phyloP scores from a whole-genome alignment of 2,113 vertebrate species.

The Phainopepla nitens region DNA sequence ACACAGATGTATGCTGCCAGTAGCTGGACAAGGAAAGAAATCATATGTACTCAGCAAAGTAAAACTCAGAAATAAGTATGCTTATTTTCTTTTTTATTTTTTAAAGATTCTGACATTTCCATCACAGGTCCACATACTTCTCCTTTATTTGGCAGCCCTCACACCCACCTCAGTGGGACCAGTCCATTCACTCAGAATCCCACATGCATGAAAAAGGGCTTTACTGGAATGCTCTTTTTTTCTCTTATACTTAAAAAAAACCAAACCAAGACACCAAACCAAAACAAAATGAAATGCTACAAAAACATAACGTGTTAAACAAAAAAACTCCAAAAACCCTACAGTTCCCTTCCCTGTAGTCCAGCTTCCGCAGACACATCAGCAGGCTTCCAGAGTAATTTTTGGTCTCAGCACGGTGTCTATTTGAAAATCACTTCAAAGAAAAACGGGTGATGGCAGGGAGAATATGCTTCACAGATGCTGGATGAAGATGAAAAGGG shows the following conservation, averaged over 20 bases:
- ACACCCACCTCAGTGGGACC: background rate
- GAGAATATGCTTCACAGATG: background rate
- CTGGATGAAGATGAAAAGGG: background rate
- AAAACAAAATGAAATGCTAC: background rate
- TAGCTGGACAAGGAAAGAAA: background rate
- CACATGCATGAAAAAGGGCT: background rate
- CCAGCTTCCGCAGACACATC: background rate
- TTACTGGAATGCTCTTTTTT: background rate
- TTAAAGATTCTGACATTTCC: background rate
- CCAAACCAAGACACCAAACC: no score
- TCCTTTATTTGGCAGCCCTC: background rate
- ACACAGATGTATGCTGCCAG: background rate
- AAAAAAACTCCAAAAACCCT: background rate
- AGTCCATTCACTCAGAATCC: background rate
- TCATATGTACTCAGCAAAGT: background rate
- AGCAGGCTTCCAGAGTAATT: background rate
- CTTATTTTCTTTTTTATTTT: background rate
- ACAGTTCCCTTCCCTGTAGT: background rate
- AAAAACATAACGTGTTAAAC: background rate
- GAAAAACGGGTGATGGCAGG: background rate
- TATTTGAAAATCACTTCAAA: constrained; percentile 9
- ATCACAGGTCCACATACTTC: background rate
- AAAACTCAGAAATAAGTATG: background rate
- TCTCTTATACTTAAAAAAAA: background rate
- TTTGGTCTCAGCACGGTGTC: background rate